A percentile compares a stretch with the other conserved stretches of the same genome.
Evolutionary conservation across 2,113 vertebrate species (phyloP).

Genomic region (Lipophrys pholis): DNA sequence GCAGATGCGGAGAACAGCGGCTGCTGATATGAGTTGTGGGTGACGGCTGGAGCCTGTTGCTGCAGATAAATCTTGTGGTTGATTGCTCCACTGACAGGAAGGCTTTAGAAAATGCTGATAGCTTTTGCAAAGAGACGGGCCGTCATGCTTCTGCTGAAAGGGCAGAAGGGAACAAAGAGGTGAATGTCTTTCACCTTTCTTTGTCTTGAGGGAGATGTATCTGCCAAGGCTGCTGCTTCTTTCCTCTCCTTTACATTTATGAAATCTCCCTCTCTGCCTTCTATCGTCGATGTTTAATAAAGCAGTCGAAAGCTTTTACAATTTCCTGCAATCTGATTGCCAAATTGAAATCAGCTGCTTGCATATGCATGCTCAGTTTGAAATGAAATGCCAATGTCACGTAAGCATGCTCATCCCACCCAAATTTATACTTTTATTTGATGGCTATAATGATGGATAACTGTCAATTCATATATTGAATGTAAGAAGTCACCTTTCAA

Average conservation of each 20-base stretch:
- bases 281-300: no score
- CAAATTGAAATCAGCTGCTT: no score
- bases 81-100: constrained; percentile 50
- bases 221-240: neutral
- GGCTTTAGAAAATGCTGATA: constrained; percentile 4
- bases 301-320: no score
- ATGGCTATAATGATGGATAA: no score
- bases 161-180: neutral
- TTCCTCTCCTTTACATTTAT: neutral
- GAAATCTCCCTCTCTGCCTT: no score
- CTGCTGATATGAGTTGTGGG: constrained; percentile 9
- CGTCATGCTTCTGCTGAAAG: constrained; percentile 9
- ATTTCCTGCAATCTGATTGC: no score
- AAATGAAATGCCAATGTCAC: no score
- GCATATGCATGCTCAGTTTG: no score
- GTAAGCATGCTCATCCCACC: no score
- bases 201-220: neutral
- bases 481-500: no score
- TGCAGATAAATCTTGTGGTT: constrained; percentile 47
- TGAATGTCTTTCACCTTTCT: neutral
- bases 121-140: neutral
- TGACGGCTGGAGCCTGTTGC: neutral
- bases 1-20: neutral
- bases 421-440: no score
- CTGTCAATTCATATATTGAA: no score